Percentiles rank a stretch among this genome's conserved stretches.
These are phyloP conservation scores for Xiphydria camelus DNA, from an alignment of 2,888 invertebrate species.

Conservation along the genomic window DNA sequence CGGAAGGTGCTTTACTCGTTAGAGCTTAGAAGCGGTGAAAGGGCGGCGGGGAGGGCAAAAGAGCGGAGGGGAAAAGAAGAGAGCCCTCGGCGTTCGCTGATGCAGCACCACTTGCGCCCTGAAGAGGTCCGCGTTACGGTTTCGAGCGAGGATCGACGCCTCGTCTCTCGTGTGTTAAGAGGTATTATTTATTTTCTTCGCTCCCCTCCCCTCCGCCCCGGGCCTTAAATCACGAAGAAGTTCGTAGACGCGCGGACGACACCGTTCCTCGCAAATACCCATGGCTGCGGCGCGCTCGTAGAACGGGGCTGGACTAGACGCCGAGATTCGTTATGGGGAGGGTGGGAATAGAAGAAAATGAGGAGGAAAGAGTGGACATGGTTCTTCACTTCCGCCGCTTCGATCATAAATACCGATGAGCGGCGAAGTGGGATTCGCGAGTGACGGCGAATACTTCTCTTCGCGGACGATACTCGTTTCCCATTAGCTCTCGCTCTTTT, in stretches of 20 bases:
- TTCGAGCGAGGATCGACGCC: slow-evolving; percentile 8
- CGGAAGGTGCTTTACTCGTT: too few relatives aligned
- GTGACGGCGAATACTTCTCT: background rate
- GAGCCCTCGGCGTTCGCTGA: slow-evolving; percentile 32
- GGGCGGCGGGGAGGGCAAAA: slow-evolving; percentile 13
- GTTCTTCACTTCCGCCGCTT: slow-evolving; percentile 24
- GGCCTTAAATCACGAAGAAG: too few relatives aligned
- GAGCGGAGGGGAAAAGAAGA: slow-evolving; percentile 12
- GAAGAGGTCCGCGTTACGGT: slow-evolving; percentile 28
- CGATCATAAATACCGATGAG: too few relatives aligned
- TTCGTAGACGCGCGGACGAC: too few relatives aligned
- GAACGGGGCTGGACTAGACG: too few relatives aligned
- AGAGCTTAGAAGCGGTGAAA: too few relatives aligned
- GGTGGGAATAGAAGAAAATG: slow-evolving; percentile 5
- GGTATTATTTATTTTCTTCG: slow-evolving; percentile 8
- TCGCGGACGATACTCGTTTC: too few relatives aligned
- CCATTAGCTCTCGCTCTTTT: too few relatives aligned
- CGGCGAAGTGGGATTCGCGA: background rate
- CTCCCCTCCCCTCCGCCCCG: too few relatives aligned
- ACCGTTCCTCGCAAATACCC: too few relatives aligned
- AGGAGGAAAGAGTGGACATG: slow-evolving; percentile 21
- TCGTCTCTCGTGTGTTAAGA: slow-evolving; percentile 18
- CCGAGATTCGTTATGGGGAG: slow-evolving; percentile 5
- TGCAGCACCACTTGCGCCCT: slow-evolving; percentile 26
- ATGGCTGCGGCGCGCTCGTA: too few relatives aligned